Conservation (phyloP, 2,888 invertebrate species). For the Limenitis camilla region DNA sequence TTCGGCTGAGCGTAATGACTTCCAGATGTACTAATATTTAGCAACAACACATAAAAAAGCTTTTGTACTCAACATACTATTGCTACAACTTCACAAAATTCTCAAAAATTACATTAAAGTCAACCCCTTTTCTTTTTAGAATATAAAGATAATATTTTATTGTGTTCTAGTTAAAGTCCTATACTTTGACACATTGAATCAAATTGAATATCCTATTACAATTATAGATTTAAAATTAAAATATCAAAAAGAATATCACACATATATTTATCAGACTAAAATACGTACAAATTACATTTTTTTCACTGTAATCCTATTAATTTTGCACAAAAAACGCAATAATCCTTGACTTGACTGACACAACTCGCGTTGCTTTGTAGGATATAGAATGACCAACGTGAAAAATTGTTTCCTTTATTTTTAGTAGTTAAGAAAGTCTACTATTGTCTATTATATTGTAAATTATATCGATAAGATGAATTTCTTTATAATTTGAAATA, state of each 20-base stretch:
- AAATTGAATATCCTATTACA: conserved; percentile 25
- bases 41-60: background rate
- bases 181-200: conserved; percentile 62
- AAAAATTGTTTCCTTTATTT: conserved; percentile 22
- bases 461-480: too few relatives aligned
- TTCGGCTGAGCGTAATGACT: conserved; percentile 26
- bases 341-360: conserved; percentile 51
- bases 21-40: conserved; percentile 52
- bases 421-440: too few relatives aligned
- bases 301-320: conserved; percentile 38
- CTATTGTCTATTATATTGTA: too few relatives aligned
- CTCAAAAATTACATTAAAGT: conserved; percentile 29
- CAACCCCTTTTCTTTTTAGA: conserved; percentile 35
- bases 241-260: conserved; percentile 26
- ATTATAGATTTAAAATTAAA: background rate
- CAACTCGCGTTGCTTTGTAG: conserved; percentile 69
- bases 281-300: conserved; percentile 42
- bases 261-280: conserved; percentile 30
- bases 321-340: conserved; percentile 55
- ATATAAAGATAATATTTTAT: conserved; percentile 50
- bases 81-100: conserved; percentile 19
- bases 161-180: conserved; percentile 46
- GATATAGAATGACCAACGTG: conserved; percentile 40
- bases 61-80: conserved; percentile 20
- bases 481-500: too few relatives aligned